Base-by-base conservation (phyloP, 1,140 invertebrate genomes). In the Trissolcus basalis region DNA sequence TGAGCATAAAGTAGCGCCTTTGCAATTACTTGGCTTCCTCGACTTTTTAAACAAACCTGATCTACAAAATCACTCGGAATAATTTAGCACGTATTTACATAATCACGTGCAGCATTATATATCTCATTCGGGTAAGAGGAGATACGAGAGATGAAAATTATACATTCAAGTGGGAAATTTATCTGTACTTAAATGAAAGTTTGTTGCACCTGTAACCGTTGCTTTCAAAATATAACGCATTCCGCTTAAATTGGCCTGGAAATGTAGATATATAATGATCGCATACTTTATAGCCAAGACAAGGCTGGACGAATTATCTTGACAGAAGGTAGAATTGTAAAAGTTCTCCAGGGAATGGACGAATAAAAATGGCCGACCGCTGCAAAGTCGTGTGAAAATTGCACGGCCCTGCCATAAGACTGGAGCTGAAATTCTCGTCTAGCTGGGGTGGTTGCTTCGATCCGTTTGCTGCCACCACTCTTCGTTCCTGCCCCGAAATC, bases 311-410 rank as follows among this genome's bases (percentile, higher is more conserved):
- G 61, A 71, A 68, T 77, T 77, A 68, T 71, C 63, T 63, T 67
- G 74, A 65, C 68, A 63, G 75, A 56, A 63, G 58, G 36, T 50
- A 64, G 45, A 70, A 77, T 47, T 60, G 54, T 56, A 61, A 73
- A 78, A 73, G 69, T 78, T 67, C 70, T 78, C 65, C 59, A 65
- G 76, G 76, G 76, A 64, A 45, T 59, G 69, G 65, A 58, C 48
- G 64, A 70, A 65, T 60, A 65, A 77, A 77, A 72, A 72, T 77
- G 75, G 74, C 68, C 63, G 69, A 68, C 61, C 36, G 50, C 44
- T 50, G 68, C 59, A 53, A 64, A 44, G 61, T 70, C 60, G 70
- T 60, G 75, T 78, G 75, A 69, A 78, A 78, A 78, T 78, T 78
- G 75, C 68, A 68, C 67, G 54, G 64, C 51, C 47, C 71, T 74